A percentile compares a stretch with the other conserved stretches of the same genome.
Conservation (phyloP, 2,888 invertebrate species). For the Eledona agricola region DNA sequence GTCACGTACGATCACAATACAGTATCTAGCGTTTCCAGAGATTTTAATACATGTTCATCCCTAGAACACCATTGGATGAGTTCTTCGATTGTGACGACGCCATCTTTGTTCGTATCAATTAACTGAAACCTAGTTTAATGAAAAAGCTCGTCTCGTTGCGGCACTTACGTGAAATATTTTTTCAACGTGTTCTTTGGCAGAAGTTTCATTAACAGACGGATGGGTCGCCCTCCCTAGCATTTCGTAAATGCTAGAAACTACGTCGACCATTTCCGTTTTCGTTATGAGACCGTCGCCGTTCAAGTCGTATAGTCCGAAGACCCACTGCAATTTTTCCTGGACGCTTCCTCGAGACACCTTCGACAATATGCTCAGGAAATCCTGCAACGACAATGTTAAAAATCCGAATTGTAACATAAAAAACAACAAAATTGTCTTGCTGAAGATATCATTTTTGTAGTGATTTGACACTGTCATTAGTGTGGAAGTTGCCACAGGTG, state of each 20-base stretch:
- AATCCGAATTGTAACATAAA: no score
- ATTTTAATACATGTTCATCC: slow-evolving; percentile 74
- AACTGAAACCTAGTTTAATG: slow-evolving; percentile 68
- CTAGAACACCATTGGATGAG: slow-evolving; percentile 80
- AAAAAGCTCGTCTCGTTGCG: slow-evolving; percentile 7
- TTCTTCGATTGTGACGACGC: slow-evolving; percentile 83
- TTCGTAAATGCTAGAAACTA: slow-evolving; percentile 85
- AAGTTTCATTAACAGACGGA: slow-evolving; percentile 75
- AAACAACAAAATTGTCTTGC: slow-evolving; percentile 18
- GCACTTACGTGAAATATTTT: slow-evolving; percentile 82
- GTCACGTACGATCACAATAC: slow-evolving; percentile 70
- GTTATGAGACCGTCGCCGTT: slow-evolving; percentile 88
- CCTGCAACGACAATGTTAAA: slow-evolving; percentile 66
- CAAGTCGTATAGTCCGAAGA: slow-evolving; percentile 87
- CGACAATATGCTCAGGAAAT: slow-evolving; percentile 84
- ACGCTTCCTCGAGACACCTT: slow-evolving; percentile 84
- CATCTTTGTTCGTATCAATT: slow-evolving; percentile 83
- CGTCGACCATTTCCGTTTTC: slow-evolving; percentile 83
- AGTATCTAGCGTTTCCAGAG: slow-evolving; percentile 77
- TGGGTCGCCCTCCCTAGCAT: slow-evolving; percentile 83
- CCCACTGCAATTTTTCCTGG: slow-evolving; percentile 88
- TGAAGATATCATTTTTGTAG: no score
- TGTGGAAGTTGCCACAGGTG: slow-evolving; percentile 28
- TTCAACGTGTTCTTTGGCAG: slow-evolving; percentile 86
- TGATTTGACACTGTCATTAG: slow-evolving; percentile 30